Evolutionary conservation across 2,113 vertebrate genomes (phyloP).

Genomic region (Pseudorhombus dupliciocellatus): DNA sequence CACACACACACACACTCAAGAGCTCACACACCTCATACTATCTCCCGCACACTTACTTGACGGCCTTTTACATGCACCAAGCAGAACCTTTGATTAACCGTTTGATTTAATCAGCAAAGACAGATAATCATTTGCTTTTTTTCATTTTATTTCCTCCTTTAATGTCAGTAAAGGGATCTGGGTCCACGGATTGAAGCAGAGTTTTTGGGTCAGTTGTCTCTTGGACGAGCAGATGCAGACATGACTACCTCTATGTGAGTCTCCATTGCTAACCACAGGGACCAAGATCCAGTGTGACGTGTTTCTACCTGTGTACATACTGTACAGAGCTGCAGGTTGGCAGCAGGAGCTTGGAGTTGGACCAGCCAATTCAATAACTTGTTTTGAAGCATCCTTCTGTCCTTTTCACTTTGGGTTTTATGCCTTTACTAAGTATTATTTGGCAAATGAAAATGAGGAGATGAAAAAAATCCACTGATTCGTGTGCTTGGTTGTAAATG

Average conservation of each 20-base stretch:
- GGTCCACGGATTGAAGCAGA: constrained; percentile 29
- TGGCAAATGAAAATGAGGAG: constrained; percentile 41
- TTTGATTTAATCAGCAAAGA: constrained; percentile 41
- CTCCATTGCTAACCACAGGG: constrained; percentile 57
- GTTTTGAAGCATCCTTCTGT: constrained; percentile 37
- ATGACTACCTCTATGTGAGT: constrained; percentile 68
- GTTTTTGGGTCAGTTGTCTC: constrained; percentile 43
- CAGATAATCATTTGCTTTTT: constrained; percentile 33
- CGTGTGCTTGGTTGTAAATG: constrained; percentile 68
- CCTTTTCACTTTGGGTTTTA: constrained; percentile 40
- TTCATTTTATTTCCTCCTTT: neutral
- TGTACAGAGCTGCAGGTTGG: constrained; percentile 27
- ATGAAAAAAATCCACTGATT: constrained; percentile 25
- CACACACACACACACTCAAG: neutral
- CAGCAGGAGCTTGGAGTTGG: constrained; percentile 46
- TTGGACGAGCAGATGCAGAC: constrained; percentile 58
- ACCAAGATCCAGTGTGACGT: constrained; percentile 53
- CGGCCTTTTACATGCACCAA: constrained; percentile 61
- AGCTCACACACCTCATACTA: constrained; percentile 8
- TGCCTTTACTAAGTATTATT: constrained; percentile 58
- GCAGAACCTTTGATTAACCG: constrained; percentile 53
- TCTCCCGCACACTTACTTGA: constrained; percentile 46
- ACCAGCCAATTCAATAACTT: constrained; percentile 47
- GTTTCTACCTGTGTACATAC: constrained; percentile 49
- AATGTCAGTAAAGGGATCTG: constrained; percentile 41